phyloP scores from a whole-genome alignment of 1,140 invertebrate species.

The Colletes latitarsis region DNA sequence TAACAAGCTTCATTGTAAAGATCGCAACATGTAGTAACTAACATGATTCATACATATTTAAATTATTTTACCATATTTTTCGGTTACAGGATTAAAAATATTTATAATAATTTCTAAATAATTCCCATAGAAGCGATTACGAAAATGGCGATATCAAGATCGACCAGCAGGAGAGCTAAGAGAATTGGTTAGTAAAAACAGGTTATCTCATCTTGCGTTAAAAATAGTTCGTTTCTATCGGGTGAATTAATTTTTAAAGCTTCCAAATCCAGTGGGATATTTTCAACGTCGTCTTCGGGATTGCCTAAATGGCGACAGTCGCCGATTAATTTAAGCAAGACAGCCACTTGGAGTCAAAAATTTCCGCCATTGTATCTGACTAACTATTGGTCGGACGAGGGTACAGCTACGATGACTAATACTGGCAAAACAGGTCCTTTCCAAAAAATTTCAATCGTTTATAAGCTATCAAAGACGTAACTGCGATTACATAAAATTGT shows the following conservation, averaged over 20 bases:
- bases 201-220: neutral
- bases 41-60: neutral
- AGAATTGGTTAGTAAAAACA: neutral
- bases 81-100: neutral
- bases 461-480: neutral
- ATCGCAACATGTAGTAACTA: neutral
- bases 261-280: neutral
- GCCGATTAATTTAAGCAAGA: constrained; percentile 60
- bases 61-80: neutral
- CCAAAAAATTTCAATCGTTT: neutral
- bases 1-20: constrained; percentile 10
- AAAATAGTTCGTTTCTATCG: neutral
- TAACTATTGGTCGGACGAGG: constrained; percentile 59
- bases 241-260: neutral
- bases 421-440: constrained; percentile 77
- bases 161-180: neutral
- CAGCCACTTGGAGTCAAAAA: constrained; percentile 50
- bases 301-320: constrained; percentile 70
- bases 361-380: constrained; percentile 62
- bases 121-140: neutral
- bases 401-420: constrained; percentile 72
- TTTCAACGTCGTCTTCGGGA: constrained; percentile 63
- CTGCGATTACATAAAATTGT: too few species aligned
- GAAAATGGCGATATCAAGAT: neutral
- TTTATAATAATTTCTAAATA: neutral